These are phyloP conservation scores for Himantopus leucocephalus DNA, from an alignment of 2,113 vertebrate genomes.

Conservation along the genomic window DNA sequence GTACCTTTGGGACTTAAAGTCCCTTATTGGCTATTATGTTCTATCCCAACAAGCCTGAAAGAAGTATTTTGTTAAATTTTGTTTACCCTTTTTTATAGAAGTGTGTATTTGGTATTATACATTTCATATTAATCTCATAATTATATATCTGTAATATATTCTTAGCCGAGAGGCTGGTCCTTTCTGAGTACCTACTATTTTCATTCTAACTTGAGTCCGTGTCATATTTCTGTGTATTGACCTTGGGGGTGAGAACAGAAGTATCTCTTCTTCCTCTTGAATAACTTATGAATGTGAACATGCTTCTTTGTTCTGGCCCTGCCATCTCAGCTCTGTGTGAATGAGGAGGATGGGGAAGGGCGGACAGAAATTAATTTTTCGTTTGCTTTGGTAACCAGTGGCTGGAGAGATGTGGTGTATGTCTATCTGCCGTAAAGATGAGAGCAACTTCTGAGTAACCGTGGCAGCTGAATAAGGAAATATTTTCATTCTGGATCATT, in stretches of 20 bases:
- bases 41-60: not conserved
- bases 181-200: not conserved
- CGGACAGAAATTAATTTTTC: not conserved
- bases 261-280: not conserved
- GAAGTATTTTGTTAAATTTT: not conserved
- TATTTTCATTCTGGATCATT: not conserved
- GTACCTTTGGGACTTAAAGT: not conserved
- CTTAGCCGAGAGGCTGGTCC: not conserved
- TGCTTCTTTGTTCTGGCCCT: not conserved
- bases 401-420: not conserved
- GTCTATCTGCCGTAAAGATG: not conserved
- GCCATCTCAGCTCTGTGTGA: not conserved
- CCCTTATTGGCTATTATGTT: fast-evolving
- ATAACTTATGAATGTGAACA: not conserved
- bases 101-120: not conserved
- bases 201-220: not conserved
- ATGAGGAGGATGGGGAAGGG: not conserved
- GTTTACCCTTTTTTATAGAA: not conserved
- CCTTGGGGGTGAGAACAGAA: not conserved
- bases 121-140: not conserved
- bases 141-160: not conserved
- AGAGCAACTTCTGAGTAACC: not conserved
- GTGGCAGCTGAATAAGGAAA: not conserved
- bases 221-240: not conserved
- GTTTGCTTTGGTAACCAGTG: not conserved